phyloP scores from a whole-genome alignment of 2,888 invertebrate genomes.

The Stenodema calcarata region DNA sequence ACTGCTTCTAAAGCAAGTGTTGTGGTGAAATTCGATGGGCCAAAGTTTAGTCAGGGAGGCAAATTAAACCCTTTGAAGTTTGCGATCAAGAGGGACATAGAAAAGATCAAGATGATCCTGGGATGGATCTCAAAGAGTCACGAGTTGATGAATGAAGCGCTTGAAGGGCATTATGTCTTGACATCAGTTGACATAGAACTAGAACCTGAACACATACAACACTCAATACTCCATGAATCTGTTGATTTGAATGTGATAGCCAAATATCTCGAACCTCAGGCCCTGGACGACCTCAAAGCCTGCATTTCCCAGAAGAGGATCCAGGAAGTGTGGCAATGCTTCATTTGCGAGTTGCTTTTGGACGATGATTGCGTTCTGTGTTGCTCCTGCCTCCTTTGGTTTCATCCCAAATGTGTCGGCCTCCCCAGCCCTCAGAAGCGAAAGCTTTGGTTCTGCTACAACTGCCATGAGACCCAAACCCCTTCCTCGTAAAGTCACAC shows the following conservation, averaged over 20 bases:
- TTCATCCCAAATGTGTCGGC: constrained; percentile 47
- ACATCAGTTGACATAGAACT: constrained; percentile 36
- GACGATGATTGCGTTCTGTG: constrained; percentile 45
- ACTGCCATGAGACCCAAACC: constrained; percentile 4
- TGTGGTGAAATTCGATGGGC: constrained; percentile 33
- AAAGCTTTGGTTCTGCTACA: constrained; percentile 45
- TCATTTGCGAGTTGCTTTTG: constrained; percentile 32
- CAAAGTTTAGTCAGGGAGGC: background rate
- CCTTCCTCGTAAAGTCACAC: background rate
- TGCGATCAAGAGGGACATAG: constrained; percentile 1
- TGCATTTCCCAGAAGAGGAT: constrained; percentile 17
- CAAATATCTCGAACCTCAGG: constrained; percentile 14
- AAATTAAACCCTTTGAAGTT: constrained; percentile 38
- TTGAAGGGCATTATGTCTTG: constrained; percentile 19
- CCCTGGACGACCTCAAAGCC: constrained; percentile 5
- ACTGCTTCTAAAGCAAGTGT: constrained; percentile 12
- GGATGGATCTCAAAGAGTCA: constrained; percentile 34
- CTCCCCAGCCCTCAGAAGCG: constrained; percentile 42
- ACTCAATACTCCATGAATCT: constrained; percentile 40
- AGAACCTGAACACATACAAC: constrained; percentile 20
- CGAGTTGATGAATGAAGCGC: constrained; percentile 16
- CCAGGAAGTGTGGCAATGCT: constrained; percentile 42
- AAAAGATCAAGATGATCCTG: constrained; percentile 29
- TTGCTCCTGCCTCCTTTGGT: constrained; percentile 44
- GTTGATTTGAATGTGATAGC: constrained; percentile 26